Evolutionary conservation across 92 coral and sea anemone genomes (phyloP).

Genomic region (Galaxea fascicularis): DNA sequence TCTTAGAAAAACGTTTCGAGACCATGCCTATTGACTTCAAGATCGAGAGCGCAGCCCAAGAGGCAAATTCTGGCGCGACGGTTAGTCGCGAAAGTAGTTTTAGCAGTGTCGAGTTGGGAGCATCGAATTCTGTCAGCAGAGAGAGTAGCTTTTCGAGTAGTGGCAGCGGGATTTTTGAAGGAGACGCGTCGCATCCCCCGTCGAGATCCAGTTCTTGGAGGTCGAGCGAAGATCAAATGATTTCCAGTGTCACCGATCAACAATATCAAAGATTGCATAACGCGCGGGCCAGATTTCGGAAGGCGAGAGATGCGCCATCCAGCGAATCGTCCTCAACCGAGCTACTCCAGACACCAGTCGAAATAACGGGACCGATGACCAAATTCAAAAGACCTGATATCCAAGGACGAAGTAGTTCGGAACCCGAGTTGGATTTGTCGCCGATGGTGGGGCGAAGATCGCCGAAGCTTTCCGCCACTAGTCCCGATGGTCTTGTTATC

Average conservation of each 20-base stretch:
- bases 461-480: slow-evolving; percentile 32
- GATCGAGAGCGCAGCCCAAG: slow-evolving; percentile 20
- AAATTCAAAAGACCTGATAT: slow-evolving; percentile 42
- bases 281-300: slow-evolving; percentile 55
- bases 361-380: slow-evolving; percentile 6
- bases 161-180: slow-evolving; percentile 56
- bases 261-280: slow-evolving; percentile 53
- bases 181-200: slow-evolving; percentile 33
- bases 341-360: slow-evolving; percentile 27
- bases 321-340: slow-evolving; percentile 41
- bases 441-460: slow-evolving; percentile 22
- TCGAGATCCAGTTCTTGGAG: slow-evolving; percentile 69
- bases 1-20: background rate
- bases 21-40: slow-evolving; percentile 28
- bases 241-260: slow-evolving; percentile 39
- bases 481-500: slow-evolving; percentile 84
- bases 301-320: slow-evolving; percentile 28
- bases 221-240: slow-evolving; percentile 51
- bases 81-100: slow-evolving; percentile 81
- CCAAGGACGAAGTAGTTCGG: slow-evolving; percentile 72
- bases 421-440: slow-evolving; percentile 24
- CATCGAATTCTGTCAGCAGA: slow-evolving; percentile 76
- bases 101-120: slow-evolving; percentile 68
- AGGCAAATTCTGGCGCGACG: background rate
- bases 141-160: slow-evolving; percentile 88